Evolutionary conservation across 1,140 invertebrate species (phyloP), one percentile per base, ranked within the genome.

Genomic region (Micrasema minimum): DNA sequence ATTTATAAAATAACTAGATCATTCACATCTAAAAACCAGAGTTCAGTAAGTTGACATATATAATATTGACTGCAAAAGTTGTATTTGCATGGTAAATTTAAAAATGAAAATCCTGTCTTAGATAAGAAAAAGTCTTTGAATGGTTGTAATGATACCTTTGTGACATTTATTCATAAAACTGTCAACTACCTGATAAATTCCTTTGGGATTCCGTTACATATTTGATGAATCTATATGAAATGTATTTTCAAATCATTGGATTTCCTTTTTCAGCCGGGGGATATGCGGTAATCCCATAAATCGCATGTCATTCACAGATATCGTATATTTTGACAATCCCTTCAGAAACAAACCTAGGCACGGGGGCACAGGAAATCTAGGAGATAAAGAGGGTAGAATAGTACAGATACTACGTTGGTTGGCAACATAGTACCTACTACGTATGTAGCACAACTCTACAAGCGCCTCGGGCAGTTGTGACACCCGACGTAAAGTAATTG

Each of bases 401-500:
- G 14, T 22, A 10, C 41, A 59, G 16, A 22, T 23, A 51, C 48
- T 18, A n/a, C n/a, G 55, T 59, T 20, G 37, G 37, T 22, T 16
- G 22, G n/a, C n/a, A n/a, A n/a, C n/a, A n/a, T n/a, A n/a, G n/a
- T n/a, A 53, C 7, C 20, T 23, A 4, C 1, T 35, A 9, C 5
- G 57, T 7, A 26, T 35, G 31, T 31, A 38, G 23, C 10, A 20
- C 11, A 9, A 41, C 45, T 26, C 61, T 31, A n/a, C 14, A 37
- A 50, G 37, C 48, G 50, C 62, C 62, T 66, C 62, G 26, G 62
- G 65, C 50, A 48, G 35, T 57, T 67, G 48, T 45, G 65, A 55
- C 65, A 67, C 65, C 38, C 65, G 26, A 20, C 35, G 64, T 45
- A 53, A 67, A 38, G 65, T 67, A 67, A 67, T 55, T 57, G 50